These are phyloP conservation scores for Callaeas wilsoni DNA, from an alignment of 2,113 vertebrate species.

Conservation along the genomic window DNA sequence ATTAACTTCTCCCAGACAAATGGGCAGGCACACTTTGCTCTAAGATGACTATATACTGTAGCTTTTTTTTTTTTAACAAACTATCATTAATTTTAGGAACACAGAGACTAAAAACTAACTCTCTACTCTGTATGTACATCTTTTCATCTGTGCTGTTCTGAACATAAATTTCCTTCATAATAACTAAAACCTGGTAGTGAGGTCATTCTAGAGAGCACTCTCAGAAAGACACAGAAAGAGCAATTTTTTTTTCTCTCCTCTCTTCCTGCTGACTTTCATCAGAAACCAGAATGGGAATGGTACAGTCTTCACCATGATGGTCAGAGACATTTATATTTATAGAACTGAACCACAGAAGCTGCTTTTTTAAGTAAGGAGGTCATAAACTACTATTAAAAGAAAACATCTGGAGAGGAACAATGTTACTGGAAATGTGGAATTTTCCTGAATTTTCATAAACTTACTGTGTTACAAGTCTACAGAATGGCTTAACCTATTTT, in stretches of 20 bases:
- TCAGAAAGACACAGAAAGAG: not conserved
- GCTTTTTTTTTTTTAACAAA: not conserved
- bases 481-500: not conserved
- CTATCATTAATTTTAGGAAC: not conserved
- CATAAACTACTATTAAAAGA: not conserved
- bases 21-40: not conserved
- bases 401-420: not conserved
- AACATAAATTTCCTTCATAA: not conserved
- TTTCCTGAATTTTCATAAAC: not conserved
- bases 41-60: not conserved
- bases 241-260: not conserved
- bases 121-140: not conserved
- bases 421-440: not conserved
- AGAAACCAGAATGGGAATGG: not conserved
- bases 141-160: not conserved
- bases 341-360: not conserved
- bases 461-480: not conserved
- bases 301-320: not conserved
- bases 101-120: not conserved
- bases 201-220: not conserved
- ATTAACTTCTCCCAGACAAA: not conserved
- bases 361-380: not conserved
- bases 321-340: not conserved
- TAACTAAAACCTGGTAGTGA: not conserved
- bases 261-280: not conserved